Evolutionary conservation across 2,113 vertebrate species (phyloP).

Genomic region (Gopherus evgoodei): DNA sequence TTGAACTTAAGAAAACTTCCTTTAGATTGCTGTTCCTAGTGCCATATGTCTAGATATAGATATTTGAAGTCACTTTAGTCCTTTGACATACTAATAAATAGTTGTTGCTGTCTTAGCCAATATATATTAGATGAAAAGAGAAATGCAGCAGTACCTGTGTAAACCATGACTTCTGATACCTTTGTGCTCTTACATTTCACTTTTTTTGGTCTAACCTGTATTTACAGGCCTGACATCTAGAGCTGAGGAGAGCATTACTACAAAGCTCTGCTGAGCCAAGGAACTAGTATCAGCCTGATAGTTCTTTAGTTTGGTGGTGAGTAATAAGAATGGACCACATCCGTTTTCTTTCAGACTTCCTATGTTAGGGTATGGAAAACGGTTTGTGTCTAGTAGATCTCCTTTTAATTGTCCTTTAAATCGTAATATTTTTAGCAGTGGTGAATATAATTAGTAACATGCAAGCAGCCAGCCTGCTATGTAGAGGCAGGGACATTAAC

Average conservation of each 20-base stretch:
- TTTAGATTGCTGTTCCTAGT: not conserved
- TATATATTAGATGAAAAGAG: not conserved
- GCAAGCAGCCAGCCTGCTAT: not conserved
- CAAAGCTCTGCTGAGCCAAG: not conserved
- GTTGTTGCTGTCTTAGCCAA: not conserved
- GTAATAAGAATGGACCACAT: not conserved
- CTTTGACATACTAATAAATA: not conserved
- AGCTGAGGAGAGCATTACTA: not conserved
- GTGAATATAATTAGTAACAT: not conserved
- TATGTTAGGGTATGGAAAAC: not conserved
- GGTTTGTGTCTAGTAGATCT: not conserved
- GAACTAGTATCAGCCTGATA: not conserved
- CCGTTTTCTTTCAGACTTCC: not conserved
- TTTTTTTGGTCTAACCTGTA: not conserved
- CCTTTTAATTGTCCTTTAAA: not conserved
- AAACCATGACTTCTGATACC: not conserved
- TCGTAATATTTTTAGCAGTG: not conserved
- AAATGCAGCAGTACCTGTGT: not conserved
- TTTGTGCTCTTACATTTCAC: not conserved
- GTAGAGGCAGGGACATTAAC: not conserved
- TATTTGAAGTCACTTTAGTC: not conserved
- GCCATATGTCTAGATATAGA: not conserved
- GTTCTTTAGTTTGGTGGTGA: not conserved
- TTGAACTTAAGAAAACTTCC: not conserved
- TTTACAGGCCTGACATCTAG: not conserved